Conservation (phyloP, 1,140 invertebrate species). For the Rhopalosiphum maidis region DNA sequence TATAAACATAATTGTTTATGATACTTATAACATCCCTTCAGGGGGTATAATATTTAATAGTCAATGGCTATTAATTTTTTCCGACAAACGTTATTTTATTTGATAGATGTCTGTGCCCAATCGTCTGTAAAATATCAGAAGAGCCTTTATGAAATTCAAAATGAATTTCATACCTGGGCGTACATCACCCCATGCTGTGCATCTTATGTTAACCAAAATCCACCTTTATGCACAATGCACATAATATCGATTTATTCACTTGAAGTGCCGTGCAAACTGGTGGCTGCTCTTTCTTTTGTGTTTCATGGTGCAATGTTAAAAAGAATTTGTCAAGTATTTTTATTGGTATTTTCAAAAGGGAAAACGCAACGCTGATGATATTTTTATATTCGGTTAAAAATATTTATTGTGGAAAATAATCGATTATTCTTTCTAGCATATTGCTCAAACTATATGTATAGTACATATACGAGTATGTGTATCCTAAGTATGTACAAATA, state of each 20-base stretch:
- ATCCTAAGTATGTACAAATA: neutral
- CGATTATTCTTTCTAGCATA: constrained; percentile 46
- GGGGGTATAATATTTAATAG: constrained; percentile 20
- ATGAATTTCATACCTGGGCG: constrained; percentile 55
- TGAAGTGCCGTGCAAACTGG: neutral
- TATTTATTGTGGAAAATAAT: constrained; percentile 46
- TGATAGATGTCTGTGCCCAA: constrained; percentile 33
- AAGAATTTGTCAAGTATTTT: constrained; percentile 57
- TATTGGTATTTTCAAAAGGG: constrained; percentile 33
- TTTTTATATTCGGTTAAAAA: constrained; percentile 37
- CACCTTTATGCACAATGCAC: constrained; percentile 5
- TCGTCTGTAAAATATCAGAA: constrained; percentile 50
- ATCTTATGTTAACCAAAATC: constrained; percentile 43
- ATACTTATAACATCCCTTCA: neutral
- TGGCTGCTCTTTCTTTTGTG: constrained; percentile 25
- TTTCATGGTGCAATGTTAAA: neutral
- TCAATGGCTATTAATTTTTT: constrained; percentile 49
- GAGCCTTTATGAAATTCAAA: constrained; percentile 36
- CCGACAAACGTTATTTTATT: constrained; percentile 34
- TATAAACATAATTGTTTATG: neutral
- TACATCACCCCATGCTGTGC: constrained; percentile 50
- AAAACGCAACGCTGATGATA: neutral
- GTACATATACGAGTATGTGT: neutral
- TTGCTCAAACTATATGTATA: neutral
- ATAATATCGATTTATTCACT: constrained; percentile 41